Conservation (phyloP, 2,888 invertebrate genomes). For the Stenurella melanura region DNA sequence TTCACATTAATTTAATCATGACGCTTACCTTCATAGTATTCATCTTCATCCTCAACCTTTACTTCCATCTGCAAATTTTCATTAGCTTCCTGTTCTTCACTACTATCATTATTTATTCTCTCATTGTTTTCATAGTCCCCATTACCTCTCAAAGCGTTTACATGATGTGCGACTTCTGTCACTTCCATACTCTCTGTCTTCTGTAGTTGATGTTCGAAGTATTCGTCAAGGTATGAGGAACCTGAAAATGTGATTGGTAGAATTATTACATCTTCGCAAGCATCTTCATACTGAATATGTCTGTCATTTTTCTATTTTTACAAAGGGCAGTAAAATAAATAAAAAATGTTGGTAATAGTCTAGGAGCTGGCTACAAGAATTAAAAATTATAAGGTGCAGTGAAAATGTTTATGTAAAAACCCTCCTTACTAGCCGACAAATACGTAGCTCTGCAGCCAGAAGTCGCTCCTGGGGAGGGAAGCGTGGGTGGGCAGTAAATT, state of each 20-base stretch:
- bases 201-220: constrained; percentile 68
- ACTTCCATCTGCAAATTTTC: constrained; percentile 31
- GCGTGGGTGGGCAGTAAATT: no score
- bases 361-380: no score
- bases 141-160: neutral
- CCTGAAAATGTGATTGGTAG: constrained; percentile 43
- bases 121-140: constrained; percentile 24
- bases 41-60: constrained; percentile 41
- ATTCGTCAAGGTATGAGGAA: constrained; percentile 56
- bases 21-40: constrained; percentile 27
- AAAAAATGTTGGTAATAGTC: no score
- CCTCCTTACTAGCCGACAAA: no score
- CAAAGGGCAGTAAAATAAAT: no score
- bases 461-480: no score
- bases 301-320: no score
- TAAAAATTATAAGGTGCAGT: no score
- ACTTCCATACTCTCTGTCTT: constrained; percentile 59
- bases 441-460: no score
- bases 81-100: constrained; percentile 32
- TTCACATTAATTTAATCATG: neutral
- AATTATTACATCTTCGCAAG: no score
- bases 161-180: constrained; percentile 5
- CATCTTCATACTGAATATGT: no score
- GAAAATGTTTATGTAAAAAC: no score
- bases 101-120: constrained; percentile 22